Base-by-base conservation (phyloP, 2,113 vertebrate genomes). In the Colinus virginianus region DNA sequence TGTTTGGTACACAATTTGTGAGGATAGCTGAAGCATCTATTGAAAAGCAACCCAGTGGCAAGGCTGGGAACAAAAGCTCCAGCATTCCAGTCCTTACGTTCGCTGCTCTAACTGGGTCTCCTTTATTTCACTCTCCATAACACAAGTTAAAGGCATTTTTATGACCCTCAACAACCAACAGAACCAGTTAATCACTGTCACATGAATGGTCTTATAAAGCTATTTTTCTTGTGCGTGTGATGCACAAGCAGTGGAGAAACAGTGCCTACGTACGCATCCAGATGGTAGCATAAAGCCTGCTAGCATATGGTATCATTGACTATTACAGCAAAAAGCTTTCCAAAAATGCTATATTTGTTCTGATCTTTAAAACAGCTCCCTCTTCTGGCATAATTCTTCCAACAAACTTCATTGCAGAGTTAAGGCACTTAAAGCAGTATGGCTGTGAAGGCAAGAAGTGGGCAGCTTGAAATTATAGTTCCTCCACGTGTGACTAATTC, bases 281-380 rank as follows among this genome's bases (percentile, higher is more conserved):
- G 18, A 61, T 28, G 25, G 59, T 5, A 68, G 17, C 7, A 14
- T 91, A 56, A 78, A 95, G 30, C 48, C 42, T 26, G 25, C 6
- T 43, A 19, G 30, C 32, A 36, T 9, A 49, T 17, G 28, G 42
- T 78, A 66, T 22, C 82, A 19, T 17, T 66, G 38, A 8, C 21
- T 69, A 61, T 8, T 26, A 87, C 8, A 61, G 72, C 36, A 86
- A 42, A 53, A 83, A 56, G 19, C 53, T 82, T 79, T 58, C n/a
- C 32, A 88, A 90, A 72, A 6, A 56, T 8, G 22, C 18, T 10
- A 0, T 4, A 26, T 81, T 64, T 87, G 23, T 28, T 22, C 90
- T 93, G 69, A 62, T 97, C 95, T 96, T 97, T 97, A 84, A 94
- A 96, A 95, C 59, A 95, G 96, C 96, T 95, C 96, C 96, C 94